phyloP scores from a whole-genome alignment of 2,797 vertebrate genomes.

The Sus cebifrons region DNA sequence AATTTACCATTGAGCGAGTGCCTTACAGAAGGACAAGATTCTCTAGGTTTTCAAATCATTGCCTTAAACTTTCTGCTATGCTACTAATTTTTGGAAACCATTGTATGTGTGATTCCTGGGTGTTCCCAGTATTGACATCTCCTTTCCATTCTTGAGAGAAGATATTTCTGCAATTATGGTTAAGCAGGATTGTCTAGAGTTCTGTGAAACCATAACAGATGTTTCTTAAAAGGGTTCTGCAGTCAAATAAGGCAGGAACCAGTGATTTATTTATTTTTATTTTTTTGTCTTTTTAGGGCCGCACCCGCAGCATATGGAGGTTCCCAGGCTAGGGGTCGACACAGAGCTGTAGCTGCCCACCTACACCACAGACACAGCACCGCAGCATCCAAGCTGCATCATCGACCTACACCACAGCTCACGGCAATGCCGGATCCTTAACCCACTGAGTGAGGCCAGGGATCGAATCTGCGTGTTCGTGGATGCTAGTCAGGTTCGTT shows the following conservation, averaged over 20 bases:
- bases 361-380: too few relatives aligned
- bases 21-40: constrained; percentile 41
- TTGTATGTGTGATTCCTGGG: background rate
- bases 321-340: too few relatives aligned
- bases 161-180: constrained; percentile 25
- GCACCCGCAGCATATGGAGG: too few relatives aligned
- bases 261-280: constrained; percentile 17
- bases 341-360: too few relatives aligned
- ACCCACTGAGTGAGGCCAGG: too few relatives aligned
- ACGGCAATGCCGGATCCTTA: too few relatives aligned
- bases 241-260: constrained; percentile 22
- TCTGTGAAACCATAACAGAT: constrained; percentile 6
- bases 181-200: constrained; percentile 26
- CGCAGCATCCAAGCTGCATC: too few relatives aligned
- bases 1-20: constrained; percentile 27
- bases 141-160: constrained; percentile 45
- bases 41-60: constrained; percentile 21
- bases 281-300: too few relatives aligned
- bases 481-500: too few relatives aligned
- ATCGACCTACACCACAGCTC: too few relatives aligned
- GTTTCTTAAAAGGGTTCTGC: constrained; percentile 43
- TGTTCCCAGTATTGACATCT: background rate
- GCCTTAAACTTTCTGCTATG: constrained; percentile 41
- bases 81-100: constrained; percentile 10
- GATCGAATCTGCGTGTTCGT: too few relatives aligned